phyloP scores from a whole-genome alignment of 2,888 invertebrate genomes.

The Artemia sinica region DNA sequence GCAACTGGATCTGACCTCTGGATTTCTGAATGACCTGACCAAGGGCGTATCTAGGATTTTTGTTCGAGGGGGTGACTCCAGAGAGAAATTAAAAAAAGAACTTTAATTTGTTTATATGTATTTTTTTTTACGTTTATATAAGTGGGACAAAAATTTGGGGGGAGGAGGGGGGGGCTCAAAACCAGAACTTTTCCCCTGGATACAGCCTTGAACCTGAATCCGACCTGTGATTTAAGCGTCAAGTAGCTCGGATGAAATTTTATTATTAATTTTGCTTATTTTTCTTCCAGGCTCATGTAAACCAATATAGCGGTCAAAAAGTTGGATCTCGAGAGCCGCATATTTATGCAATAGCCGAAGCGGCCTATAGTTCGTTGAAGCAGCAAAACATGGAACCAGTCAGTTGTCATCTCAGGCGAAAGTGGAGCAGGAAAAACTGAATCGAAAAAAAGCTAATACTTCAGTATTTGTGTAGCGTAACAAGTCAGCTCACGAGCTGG shows the following conservation, averaged over 20 bases:
- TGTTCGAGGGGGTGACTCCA: no score
- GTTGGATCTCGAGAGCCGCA: constrained; percentile 66
- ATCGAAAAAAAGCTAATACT: constrained; percentile 80
- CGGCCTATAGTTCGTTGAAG: constrained; percentile 45
- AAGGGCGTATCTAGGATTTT: no score
- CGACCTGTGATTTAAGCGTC: neutral
- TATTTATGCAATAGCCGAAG: constrained; percentile 76
- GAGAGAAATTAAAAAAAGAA: no score
- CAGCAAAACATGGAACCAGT: constrained; percentile 41
- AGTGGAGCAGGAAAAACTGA: constrained; percentile 87
- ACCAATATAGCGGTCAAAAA: constrained; percentile 61
- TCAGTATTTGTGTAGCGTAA: constrained; percentile 76
- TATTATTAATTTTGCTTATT: constrained; percentile 14
- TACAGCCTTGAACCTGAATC: neutral
- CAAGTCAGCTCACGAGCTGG: constrained; percentile 66
- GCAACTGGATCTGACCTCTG: no score
- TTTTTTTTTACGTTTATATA: no score
- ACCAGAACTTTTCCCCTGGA: no score
- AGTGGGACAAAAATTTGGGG: no score
- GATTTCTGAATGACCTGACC: no score
- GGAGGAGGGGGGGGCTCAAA: no score
- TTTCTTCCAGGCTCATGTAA: constrained; percentile 53
- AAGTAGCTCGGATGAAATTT: neutral
- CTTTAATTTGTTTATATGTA: no score
- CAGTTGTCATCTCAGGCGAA: constrained; percentile 68